Percentiles rank a stretch among this genome's conserved stretches.
phyloP scores from a whole-genome alignment of 2,113 vertebrate genomes.

The Trematomus loennbergii region DNA sequence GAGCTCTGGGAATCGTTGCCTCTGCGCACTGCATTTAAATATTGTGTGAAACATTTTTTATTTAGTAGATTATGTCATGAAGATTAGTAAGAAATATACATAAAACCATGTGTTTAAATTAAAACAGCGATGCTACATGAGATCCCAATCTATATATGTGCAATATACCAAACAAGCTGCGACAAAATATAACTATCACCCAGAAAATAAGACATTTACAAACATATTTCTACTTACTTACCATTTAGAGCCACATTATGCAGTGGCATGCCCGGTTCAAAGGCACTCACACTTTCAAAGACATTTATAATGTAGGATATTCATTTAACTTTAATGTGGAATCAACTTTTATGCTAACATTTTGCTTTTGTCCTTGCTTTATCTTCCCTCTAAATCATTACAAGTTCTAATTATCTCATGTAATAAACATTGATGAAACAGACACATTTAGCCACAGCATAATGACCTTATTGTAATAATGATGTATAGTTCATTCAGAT shows the following conservation, averaged over 20 bases:
- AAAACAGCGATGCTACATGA: no score
- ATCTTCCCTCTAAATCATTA: conserved; percentile 21
- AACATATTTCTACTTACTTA: not conserved
- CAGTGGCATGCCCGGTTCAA: not conserved
- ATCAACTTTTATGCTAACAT: not conserved
- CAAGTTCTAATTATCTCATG: conserved; percentile 51
- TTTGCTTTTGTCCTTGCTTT: conserved; percentile 30
- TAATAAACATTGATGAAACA: conserved; percentile 58
- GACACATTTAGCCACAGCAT: conserved; percentile 42
- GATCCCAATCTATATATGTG: no score
- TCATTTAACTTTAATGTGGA: conserved; percentile 6
- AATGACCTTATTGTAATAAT: conserved; percentile 56
- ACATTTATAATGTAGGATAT: not conserved
- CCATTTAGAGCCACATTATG: not conserved
- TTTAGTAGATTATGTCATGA: not conserved
- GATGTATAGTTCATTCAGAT: conserved; percentile 58
- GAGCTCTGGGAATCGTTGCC: no score
- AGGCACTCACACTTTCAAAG: not conserved
- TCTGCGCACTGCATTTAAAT: not conserved
- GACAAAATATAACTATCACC: not conserved
- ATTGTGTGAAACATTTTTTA: not conserved
- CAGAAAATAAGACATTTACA: not conserved
- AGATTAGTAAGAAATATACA: not conserved
- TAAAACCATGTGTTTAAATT: not conserved
- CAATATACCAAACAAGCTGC: not conserved